Evolutionary conservation across 1,140 invertebrate genomes (phyloP), one percentile per base, ranked within the genome.

Genomic region (Pseudomyrmex concolor): DNA sequence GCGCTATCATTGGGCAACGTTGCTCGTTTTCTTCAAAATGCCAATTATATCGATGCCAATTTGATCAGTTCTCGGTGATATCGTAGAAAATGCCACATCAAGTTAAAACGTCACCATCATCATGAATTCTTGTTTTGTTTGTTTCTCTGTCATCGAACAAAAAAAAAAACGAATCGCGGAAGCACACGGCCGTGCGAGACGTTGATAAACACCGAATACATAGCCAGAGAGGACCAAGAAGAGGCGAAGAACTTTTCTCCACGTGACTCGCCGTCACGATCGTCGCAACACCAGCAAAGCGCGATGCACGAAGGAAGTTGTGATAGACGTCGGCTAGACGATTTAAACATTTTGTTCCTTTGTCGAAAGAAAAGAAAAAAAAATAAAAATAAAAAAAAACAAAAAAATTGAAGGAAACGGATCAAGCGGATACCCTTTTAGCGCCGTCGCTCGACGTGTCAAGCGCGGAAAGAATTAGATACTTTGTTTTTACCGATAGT

Each of bases 291-390:
- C 54, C 45, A 66, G 66, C 22, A 51, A 57, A 17, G 45, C 73
- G 25, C 34, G 50, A 85, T 73, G 78, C 77, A 83, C 74, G 84
- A 84, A 76, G 66, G 80, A 90, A 90, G 90, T 91, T 93, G 91
- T 93, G 92, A 93, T 93, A 93, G 91, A 90, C 48, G 91, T 92
- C 90, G 87, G 87, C 84, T 89, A 90, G 89, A 90, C 89, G 85
- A 90, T 90, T 91, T 86, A 84, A 90, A 89, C 84, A 92, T 90
- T 90, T 93, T 89, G 89, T 93, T 91, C 90, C 90, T 92, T 92
- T 90, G 85, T 88, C 84, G 50, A 87, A 66, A 57, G 63, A 84
- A 71, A 64, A 51, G 17, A 34, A 34, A 70, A 15, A 62, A 70
- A n/a, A 22, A 80, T 34, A 34, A 34, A 34, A 70, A 15, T n/a